Base-by-base conservation (phyloP, 2,888 invertebrate species). In the Drosophila tanythrix region DNA sequence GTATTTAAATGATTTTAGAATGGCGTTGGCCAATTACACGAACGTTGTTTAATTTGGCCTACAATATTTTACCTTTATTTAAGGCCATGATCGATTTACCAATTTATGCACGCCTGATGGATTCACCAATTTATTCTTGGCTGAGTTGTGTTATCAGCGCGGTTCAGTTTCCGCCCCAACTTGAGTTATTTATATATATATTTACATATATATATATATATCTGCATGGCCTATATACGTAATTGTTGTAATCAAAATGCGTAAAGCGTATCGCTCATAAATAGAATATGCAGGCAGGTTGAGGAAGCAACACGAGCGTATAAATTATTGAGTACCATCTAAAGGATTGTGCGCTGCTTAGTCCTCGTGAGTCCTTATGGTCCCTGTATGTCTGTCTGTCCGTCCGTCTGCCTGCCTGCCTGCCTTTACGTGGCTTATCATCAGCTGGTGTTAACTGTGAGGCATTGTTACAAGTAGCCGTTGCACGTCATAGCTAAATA, bases 361-460 rank as follows among this genome's bases (percentile, higher is more conserved):
- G 64, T 52, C 56, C 58, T 72, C 57, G 52, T 48, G 27, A 36
- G 55, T 53, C 50, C 53, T 70, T 65, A 40, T 18, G 8, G 46
- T 21, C 33, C 52, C 27, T 58, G 33, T 33, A 31, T n/a, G 43
- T 2, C n/a, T 46, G 35, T 11, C 15, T 0, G 50, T 38, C 51
- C 52, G 31, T 52, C 38, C 25, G 53, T 3, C 25, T 33, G 48
- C 8, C 40, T 1, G 13, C 1, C 7, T 35, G 60, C 29, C 31
- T 52, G 62, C n/a, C 60, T 67, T 70, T 73, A 76, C 84, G 83
- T 86, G 87, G 84, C 89, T 89, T 89, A 84, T 84, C 88, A 74
- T 55, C 74, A 53, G 51, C 58, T 64, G 81, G 36, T 58, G 64
- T 57, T 35, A 58, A 18, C 43, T 25, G 25, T 63, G 51, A 35